These are phyloP conservation scores for Dendrocincla fuliginosa DNA, from an alignment of 2,797 vertebrate species.

Conservation along the genomic window DNA sequence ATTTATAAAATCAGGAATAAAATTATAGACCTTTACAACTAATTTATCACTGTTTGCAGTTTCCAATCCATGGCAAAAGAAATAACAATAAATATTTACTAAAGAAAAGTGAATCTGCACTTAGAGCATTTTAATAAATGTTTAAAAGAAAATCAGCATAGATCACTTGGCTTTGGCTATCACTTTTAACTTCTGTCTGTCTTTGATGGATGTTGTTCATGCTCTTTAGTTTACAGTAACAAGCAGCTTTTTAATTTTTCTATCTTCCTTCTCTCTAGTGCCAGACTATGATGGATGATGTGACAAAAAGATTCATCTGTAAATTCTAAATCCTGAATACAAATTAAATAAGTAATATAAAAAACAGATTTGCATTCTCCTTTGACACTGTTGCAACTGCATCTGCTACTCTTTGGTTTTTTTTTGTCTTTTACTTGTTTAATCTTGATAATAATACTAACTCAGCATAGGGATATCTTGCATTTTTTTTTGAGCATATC, in stretches of 20 bases:
- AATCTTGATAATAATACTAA: neutral
- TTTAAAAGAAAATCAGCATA: conserved; percentile 22
- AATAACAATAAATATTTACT: conserved; percentile 30
- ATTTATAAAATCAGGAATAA: neutral
- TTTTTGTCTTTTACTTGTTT: neutral
- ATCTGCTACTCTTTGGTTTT: neutral
- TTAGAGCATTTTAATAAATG: conserved; percentile 36
- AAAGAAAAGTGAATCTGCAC: conserved; percentile 11
- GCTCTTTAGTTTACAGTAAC: conserved; percentile 56
- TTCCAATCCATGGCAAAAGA: neutral
- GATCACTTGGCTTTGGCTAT: conserved; percentile 29
- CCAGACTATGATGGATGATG: conserved; percentile 40
- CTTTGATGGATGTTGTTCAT: conserved; percentile 63
- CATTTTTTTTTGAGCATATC: neutral
- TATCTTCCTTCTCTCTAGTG: neutral
- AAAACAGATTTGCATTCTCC: neutral
- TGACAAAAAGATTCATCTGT: conserved; percentile 30
- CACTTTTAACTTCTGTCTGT: conserved; percentile 27
- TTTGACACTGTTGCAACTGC: neutral
- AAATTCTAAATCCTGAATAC: conserved; percentile 40
- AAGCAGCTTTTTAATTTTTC: conserved; percentile 64
- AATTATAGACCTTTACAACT: neutral
- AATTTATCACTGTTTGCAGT: conserved; percentile 8
- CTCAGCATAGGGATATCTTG: neutral
- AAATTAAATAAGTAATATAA: conserved; percentile 43